phyloP scores from a whole-genome alignment of 2,797 vertebrate genomes.

The Onychomys arenicola region DNA sequence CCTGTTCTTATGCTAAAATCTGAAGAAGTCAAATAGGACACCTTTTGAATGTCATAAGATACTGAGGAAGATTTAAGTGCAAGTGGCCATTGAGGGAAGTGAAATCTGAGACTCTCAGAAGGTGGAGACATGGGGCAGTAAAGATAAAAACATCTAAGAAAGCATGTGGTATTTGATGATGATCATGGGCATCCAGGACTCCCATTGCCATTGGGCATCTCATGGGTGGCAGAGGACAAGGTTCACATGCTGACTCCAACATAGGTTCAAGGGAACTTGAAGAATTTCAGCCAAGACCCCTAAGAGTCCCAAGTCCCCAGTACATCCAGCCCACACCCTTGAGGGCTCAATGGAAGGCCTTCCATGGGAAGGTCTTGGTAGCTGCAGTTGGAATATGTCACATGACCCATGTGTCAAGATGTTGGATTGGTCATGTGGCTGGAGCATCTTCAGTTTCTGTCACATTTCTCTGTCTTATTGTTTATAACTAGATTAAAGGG shows the following conservation, averaged over 20 bases:
- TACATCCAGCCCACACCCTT: rapidly evolving
- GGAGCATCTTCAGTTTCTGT: neutral
- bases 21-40: neutral
- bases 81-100: too few species aligned
- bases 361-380: neutral
- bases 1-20: neutral
- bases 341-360: neutral
- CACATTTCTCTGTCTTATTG: neutral
- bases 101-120: rapidly evolving
- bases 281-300: neutral
- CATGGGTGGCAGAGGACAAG: neutral
- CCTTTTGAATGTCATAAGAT: neutral
- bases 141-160: too few species aligned
- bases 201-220: rapidly evolving
- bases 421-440: rapidly evolving
- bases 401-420: rapidly evolving
- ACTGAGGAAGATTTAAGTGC: neutral
- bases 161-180: rapidly evolving
- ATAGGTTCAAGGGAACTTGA: neutral
- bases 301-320: too few species aligned
- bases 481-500: neutral
- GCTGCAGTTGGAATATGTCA: neutral
- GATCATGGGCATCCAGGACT: neutral
- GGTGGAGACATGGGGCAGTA: neutral
- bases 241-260: neutral